phyloP scores from a whole-genome alignment of 2,888 invertebrate genomes.

The Pachycephus smyrnensis region DNA sequence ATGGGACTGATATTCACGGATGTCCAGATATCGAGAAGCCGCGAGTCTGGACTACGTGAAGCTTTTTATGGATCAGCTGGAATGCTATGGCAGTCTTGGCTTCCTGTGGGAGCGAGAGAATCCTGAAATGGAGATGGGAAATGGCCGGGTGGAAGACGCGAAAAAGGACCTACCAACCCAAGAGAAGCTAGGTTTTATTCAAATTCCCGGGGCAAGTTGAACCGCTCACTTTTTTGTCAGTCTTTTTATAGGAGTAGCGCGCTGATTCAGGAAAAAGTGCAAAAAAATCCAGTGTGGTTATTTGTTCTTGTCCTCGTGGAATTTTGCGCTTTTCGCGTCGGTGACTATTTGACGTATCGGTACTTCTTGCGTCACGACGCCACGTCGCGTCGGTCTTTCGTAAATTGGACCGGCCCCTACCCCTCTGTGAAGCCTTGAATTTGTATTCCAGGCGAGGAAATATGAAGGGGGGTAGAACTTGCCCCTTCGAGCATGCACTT shows the following conservation, averaged over 20 bases:
- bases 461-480: not conserved
- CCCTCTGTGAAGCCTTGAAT: not conserved
- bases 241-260: not conserved
- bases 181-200: constrained; percentile 32
- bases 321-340: not conserved
- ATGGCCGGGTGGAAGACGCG: not conserved
- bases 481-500: not conserved
- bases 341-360: not conserved
- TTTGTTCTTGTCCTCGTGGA: not conserved
- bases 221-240: not conserved
- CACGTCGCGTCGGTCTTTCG: not conserved
- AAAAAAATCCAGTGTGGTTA: not conserved
- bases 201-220: constrained; percentile 28
- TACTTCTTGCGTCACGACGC: not conserved
- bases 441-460: not conserved
- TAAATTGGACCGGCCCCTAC: not conserved
- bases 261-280: constrained; percentile 5
- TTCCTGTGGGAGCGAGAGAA: not conserved
- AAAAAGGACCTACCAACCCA: not conserved
- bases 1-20: not conserved
- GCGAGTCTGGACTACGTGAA: not conserved
- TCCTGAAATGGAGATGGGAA: not conserved
- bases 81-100: not conserved
- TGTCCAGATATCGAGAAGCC: constrained; percentile 1
- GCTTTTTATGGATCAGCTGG: not conserved